Evolutionary conservation across 1,140 invertebrate species (phyloP), one percentile per base, ranked within the genome.

Genomic region (Philopotamus ludificatus): DNA sequence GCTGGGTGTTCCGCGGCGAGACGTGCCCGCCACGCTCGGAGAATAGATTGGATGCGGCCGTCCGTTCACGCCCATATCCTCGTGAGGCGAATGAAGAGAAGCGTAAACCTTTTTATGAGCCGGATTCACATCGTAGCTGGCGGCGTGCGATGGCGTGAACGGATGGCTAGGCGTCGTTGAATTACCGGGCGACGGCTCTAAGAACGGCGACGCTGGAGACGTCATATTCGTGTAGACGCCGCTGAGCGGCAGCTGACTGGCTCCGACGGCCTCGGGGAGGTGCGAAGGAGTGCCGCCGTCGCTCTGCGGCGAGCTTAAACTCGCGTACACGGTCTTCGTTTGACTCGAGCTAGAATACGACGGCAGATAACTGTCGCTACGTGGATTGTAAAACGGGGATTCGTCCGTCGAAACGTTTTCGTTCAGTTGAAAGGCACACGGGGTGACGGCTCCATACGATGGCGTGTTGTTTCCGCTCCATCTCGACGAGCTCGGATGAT

Each of bases 321-420:
- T 80, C 2, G 78, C 77, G 71, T 80, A 80, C 51, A 80, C 79
- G 2, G 78, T 79, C 23, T 77, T 78, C 49, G 76, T 72, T 68
- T 76, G 76, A 51, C 77, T 77, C 12, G 69, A 70, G 54, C 62
- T 64, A 65, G 79, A 74, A 67, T 79, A 81, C 4, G 78, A 79
- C 42, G 79, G 79, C 70, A 78, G 74, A 71, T 81, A 81, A 34
- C 78, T 76, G 63, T 80, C 79, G 61, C 78, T 79, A 34, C 77
- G 74, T 12, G 79, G 79, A 72, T 79, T 79, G 70, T 81, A 81
- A 72, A 79, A 81, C n/a, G 79, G 78, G 3, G 79, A 79, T 67
- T 79, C 78, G 66, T 80, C 78, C 1, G 75, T 73, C 49, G 72
- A 72, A 22, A 49, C 62, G 68, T 71, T 76, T 65, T 80, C 78